A percentile compares a stretch with the other conserved stretches of the same genome.
phyloP scores from a whole-genome alignment of 2,888 invertebrate species.

The Spilarctia lutea region DNA sequence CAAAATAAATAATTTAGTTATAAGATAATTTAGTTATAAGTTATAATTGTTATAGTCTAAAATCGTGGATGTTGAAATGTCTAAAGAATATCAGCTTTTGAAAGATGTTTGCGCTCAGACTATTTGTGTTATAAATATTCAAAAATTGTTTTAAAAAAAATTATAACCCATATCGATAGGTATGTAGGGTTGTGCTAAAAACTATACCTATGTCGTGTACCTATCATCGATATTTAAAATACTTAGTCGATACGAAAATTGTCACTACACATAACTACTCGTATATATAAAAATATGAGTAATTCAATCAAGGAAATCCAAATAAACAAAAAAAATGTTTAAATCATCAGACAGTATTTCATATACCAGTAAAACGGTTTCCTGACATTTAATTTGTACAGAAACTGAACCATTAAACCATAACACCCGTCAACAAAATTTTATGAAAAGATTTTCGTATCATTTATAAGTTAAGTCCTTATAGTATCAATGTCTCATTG shows the following conservation, averaged over 20 bases:
- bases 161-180: too few relatives aligned
- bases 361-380: neutral
- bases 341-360: neutral
- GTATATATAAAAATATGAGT: neutral
- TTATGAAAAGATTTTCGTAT: too few relatives aligned
- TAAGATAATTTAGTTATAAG: constrained; percentile 32
- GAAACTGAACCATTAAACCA: neutral
- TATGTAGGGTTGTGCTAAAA: neutral
- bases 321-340: too few relatives aligned
- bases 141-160: too few relatives aligned
- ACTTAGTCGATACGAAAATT: neutral
- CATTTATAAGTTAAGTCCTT: too few relatives aligned
- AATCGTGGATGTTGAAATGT: constrained; percentile 24
- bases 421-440: too few relatives aligned
- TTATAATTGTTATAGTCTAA: constrained; percentile 33
- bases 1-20: constrained; percentile 34
- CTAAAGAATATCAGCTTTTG: constrained; percentile 25
- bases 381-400: neutral
- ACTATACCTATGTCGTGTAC: neutral
- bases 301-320: neutral
- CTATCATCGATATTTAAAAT: neutral
- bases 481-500: too few relatives aligned
- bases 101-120: constrained; percentile 20
- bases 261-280: neutral
- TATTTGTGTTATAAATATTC: constrained; percentile 16